A percentile compares a stretch with the other conserved stretches of the same genome.
phyloP scores from a whole-genome alignment of 2,113 vertebrate species.

The Sorex fumeus region DNA sequence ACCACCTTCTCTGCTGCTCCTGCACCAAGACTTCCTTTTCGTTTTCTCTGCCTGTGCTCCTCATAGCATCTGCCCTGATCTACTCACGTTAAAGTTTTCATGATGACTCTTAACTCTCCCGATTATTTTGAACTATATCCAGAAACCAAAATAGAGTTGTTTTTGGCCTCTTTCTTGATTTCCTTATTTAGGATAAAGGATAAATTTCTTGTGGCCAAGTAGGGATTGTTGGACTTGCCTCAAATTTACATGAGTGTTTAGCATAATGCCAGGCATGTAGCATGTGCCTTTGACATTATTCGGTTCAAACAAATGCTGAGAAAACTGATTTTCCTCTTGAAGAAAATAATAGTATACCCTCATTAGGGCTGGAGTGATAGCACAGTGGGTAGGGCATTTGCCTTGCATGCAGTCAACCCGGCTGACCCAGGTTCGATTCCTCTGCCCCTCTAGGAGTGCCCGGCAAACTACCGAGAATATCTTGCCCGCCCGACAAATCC shows the following conservation, averaged over 20 bases:
- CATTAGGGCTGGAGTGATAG: no score
- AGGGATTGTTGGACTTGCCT: not conserved
- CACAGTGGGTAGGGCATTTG: no score
- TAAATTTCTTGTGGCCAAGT: constrained; percentile 38
- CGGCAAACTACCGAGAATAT: no score
- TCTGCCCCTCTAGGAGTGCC: no score
- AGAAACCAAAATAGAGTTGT: not conserved
- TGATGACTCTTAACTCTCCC: not conserved
- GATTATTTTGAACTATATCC: constrained; percentile 11
- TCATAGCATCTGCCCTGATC: constrained; percentile 21
- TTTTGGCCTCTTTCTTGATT: constrained; percentile 30
- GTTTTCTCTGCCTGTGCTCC: not conserved
- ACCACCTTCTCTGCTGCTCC: not conserved
- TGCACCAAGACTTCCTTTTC: constrained; percentile 1
- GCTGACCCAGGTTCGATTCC: no score
- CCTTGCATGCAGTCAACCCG: no score
- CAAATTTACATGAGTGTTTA: not conserved
- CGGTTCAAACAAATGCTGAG: constrained; percentile 16
- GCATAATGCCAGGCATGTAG: not conserved
- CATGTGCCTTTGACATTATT: not conserved
- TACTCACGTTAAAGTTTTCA: not conserved
- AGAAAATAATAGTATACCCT: not conserved
- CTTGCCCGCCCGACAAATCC: no score
- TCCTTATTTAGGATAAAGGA: not conserved
- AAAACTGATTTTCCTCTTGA: not conserved